Evolutionary conservation across 2,113 vertebrate genomes (phyloP).

Genomic region (Callipepla squamata): DNA sequence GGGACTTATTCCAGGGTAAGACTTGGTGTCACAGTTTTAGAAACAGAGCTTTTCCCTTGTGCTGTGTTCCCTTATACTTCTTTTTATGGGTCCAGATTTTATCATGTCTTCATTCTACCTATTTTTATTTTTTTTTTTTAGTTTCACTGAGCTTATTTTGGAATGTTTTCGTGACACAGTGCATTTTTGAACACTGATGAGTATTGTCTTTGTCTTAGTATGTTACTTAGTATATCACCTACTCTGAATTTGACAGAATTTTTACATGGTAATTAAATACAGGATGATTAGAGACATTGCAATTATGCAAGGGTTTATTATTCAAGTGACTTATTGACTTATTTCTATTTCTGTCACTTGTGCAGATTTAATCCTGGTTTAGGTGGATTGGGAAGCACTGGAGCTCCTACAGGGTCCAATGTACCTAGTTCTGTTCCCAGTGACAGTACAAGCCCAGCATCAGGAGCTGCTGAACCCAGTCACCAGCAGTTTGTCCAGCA

Average conservation of each 20-base stretch:
- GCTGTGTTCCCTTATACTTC: not conserved
- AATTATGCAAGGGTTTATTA: not conserved
- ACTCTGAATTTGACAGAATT: not conserved
- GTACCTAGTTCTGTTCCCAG: constrained; percentile 61
- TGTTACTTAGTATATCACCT: not conserved
- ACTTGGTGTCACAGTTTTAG: not conserved
- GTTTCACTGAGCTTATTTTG: not conserved
- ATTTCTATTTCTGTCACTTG: not conserved
- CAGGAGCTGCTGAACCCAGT: constrained; percentile 75
- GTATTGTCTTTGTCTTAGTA: not conserved
- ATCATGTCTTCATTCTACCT: accelerated
- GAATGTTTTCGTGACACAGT: accelerated
- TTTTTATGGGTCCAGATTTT: not conserved
- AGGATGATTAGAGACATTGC: not conserved
- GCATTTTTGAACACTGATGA: not conserved
- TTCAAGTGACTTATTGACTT: not conserved
- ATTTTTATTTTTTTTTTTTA: not conserved
- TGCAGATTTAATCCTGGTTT: constrained; percentile 74
- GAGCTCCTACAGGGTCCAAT: constrained; percentile 58
- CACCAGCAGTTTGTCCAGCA: constrained; percentile 91
- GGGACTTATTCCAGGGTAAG: constrained; percentile 86
- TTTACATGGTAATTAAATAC: not conserved
- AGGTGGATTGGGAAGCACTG: constrained; percentile 73
- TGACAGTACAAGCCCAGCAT: constrained; percentile 74
- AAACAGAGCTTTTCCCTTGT: not conserved